Evolutionary conservation across 2,113 vertebrate species (phyloP).

Genomic region (Lathamus discolor): DNA sequence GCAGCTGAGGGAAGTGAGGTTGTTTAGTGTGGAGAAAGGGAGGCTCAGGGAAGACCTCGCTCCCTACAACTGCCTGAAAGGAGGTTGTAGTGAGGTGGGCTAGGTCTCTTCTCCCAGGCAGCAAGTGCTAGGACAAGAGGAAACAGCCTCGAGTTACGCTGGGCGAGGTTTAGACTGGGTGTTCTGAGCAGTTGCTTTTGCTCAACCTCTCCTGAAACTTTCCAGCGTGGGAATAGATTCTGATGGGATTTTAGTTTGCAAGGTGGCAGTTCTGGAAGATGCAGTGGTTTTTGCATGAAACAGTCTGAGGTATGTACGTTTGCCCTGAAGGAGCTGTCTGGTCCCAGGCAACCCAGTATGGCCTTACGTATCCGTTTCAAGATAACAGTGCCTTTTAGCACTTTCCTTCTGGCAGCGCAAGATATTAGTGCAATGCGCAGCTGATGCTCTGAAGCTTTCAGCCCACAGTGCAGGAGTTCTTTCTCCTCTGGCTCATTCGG

Average conservation of each 20-base stretch:
- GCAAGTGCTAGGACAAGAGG: neutral
- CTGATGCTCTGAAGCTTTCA: neutral
- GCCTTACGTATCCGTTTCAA: neutral
- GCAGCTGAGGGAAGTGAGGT: fast-evolving
- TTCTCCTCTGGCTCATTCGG: neutral
- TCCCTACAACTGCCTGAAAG: neutral
- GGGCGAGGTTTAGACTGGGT: neutral
- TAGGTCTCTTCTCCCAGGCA: neutral
- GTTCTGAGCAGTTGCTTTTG: neutral
- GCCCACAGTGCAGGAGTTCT: neutral
- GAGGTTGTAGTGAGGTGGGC: neutral
- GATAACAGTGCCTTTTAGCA: neutral
- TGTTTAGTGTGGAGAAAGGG: neutral
- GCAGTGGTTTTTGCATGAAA: neutral
- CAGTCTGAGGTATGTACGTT: neutral
- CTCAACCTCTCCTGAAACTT: neutral
- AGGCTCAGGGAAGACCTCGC: neutral
- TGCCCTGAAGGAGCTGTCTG: neutral
- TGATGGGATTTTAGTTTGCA: neutral
- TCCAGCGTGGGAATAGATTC: neutral
- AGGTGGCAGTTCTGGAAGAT: neutral
- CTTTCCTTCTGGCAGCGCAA: neutral
- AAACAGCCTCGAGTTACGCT: fast-evolving
- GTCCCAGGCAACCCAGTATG: neutral
- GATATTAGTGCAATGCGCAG: neutral